Evolutionary conservation across 2,797 vertebrate species (phyloP).

Genomic region (Anomalospiza imberbis): DNA sequence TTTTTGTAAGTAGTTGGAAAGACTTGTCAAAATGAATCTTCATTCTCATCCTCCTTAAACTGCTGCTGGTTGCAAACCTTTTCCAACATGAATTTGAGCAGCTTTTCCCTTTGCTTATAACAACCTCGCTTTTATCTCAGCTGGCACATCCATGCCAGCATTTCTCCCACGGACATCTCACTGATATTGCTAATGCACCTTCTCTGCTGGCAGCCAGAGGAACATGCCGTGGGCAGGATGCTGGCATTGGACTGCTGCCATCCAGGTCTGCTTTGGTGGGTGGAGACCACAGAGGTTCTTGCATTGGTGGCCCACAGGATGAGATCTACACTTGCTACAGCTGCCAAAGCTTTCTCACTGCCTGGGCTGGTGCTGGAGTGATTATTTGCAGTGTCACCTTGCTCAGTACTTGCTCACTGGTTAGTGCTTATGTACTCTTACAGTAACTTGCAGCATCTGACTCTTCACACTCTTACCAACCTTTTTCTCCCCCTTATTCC

Average conservation of each 20-base stretch:
- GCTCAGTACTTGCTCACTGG: not conserved
- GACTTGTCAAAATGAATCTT: not conserved
- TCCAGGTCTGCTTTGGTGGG: not conserved
- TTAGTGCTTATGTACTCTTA: not conserved
- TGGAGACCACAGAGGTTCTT: not conserved
- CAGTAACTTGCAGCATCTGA: not conserved
- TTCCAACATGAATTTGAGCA: not conserved
- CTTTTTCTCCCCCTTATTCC: not conserved
- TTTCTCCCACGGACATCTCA: not conserved
- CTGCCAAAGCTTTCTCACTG: not conserved
- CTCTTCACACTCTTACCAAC: not conserved
- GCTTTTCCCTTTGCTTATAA: not conserved
- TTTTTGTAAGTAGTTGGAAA: not conserved
- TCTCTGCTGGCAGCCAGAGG: not conserved
- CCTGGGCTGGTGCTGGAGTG: not conserved
- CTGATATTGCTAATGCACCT: accelerated
- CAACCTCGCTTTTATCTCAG: not conserved
- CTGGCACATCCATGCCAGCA: not conserved
- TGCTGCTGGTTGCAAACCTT: not conserved
- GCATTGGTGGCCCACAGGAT: not conserved
- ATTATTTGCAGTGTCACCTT: not conserved
- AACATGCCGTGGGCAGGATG: not conserved
- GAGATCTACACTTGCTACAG: not conserved
- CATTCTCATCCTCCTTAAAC: not conserved
- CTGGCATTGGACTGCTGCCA: not conserved